A percentile compares a stretch with the other conserved stretches of the same genome.
Evolutionary conservation across 2,797 vertebrate genomes (phyloP).

Genomic region (Neosilurus mollespiculum): DNA sequence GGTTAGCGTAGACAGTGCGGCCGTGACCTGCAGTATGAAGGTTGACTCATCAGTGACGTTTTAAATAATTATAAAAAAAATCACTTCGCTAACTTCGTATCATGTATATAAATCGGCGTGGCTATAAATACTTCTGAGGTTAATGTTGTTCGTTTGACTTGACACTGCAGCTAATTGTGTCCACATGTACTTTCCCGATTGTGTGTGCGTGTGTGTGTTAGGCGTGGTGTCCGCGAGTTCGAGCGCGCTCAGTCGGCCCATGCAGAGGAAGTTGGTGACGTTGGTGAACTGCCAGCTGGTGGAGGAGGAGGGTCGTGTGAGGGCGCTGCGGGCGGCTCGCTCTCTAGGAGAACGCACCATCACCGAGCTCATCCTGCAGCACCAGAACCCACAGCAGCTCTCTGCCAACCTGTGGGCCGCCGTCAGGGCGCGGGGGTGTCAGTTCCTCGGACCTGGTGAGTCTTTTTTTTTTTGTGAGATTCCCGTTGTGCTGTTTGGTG

Average conservation of each 20-base stretch:
- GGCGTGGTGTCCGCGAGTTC: conserved; percentile 85
- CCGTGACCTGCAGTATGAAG: not conserved
- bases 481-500: conserved; percentile 22
- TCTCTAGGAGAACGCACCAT: conserved; percentile 91
- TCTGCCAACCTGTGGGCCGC: conserved; percentile 96
- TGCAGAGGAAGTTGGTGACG: conserved; percentile 96
- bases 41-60: not conserved
- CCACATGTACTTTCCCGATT: not conserved
- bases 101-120: not conserved
- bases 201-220: conserved; percentile 51
- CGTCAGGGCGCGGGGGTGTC: conserved; percentile 90
- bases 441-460: conserved; percentile 93
- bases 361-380: conserved; percentile 92
- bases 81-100: not conserved
- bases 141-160: too few relatives aligned
- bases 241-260: conserved; percentile 91
- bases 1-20: not conserved
- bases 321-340: conserved; percentile 87
- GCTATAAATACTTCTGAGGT: too few relatives aligned
- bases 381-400: conserved; percentile 95
- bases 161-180: not conserved
- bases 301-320: conserved; percentile 90
- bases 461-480: not conserved
- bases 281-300: conserved; percentile 95
- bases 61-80: not conserved